Percentiles rank a stretch among this genome's conserved stretches.
These are phyloP conservation scores for Pandemis heparana DNA, from an alignment of 2,888 invertebrate genomes.

Conservation along the genomic window DNA sequence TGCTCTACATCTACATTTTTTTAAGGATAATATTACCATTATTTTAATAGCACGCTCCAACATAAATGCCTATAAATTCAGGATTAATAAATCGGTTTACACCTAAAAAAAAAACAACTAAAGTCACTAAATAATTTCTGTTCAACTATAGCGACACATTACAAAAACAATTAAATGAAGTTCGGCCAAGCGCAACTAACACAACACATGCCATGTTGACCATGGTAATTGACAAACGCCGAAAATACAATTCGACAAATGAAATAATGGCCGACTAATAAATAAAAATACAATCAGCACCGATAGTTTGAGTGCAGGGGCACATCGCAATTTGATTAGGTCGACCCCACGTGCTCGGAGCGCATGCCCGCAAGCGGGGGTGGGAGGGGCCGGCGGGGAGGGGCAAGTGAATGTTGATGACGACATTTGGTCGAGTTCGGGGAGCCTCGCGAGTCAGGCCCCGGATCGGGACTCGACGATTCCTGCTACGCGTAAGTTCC, in stretches of 20 bases:
- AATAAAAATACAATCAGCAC: slow-evolving; percentile 47
- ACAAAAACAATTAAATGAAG: slow-evolving; percentile 5
- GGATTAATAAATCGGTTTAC: no score
- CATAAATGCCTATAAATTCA: no score
- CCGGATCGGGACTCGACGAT: slow-evolving; percentile 55
- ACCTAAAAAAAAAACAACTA: neutral
- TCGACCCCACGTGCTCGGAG: slow-evolving; percentile 60
- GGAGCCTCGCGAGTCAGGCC: slow-evolving; percentile 56
- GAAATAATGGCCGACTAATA: slow-evolving; percentile 28
- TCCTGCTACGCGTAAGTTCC: slow-evolving; percentile 35
- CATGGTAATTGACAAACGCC: slow-evolving; percentile 27
- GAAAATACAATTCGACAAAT: slow-evolving; percentile 13
- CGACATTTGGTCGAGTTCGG: slow-evolving; percentile 73
- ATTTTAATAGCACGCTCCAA: no score
- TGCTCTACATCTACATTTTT: no score
- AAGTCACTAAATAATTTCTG: neutral
- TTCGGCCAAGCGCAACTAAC: slow-evolving; percentile 4
- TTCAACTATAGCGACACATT: no score
- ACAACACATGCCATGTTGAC: slow-evolving; percentile 28
- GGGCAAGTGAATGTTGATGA: slow-evolving; percentile 69
- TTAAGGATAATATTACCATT: no score
- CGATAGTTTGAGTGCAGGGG: slow-evolving; percentile 56
- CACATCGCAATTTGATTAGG: slow-evolving; percentile 67
- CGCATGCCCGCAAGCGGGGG: slow-evolving; percentile 64
- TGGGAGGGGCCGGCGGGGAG: slow-evolving; percentile 50